phyloP scores from a whole-genome alignment of 1,140 invertebrate species.

The Euschistus heros region DNA sequence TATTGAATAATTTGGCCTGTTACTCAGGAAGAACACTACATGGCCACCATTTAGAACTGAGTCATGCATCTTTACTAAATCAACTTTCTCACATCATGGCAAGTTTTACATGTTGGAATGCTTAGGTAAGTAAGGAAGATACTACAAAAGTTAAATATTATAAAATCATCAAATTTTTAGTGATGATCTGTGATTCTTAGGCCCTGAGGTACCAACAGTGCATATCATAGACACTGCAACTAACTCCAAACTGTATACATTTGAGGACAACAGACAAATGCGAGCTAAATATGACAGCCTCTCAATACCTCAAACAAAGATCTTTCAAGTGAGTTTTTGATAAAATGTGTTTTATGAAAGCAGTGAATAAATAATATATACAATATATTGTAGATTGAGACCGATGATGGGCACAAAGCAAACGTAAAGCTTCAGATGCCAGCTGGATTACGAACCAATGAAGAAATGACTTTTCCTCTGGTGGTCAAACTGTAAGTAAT shows the following conservation, averaged over 20 bases:
- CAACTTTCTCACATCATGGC: conserved; percentile 31
- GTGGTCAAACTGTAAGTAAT: conserved; percentile 71
- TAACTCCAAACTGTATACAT: conserved; percentile 42
- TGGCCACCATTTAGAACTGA: conserved; percentile 26
- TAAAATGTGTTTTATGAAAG: background rate
- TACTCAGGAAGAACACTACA: background rate
- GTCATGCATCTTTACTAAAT: conserved; percentile 31
- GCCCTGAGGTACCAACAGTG: conserved; percentile 53
- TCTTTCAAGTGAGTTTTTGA: conserved; percentile 39
- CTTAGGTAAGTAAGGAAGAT: conserved; percentile 36
- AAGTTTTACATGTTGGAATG: conserved; percentile 50
- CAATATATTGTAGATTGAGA: conserved; percentile 37
- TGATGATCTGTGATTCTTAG: conserved; percentile 24
- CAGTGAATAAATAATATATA: background rate
- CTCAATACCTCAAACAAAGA: conserved; percentile 46
- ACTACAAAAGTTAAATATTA: background rate
- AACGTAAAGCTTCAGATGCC: conserved; percentile 59
- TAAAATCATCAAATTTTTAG: background rate
- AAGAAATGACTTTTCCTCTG: conserved; percentile 70
- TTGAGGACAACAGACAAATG: conserved; percentile 44
- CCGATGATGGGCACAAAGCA: conserved; percentile 41
- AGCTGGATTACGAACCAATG: conserved; percentile 63
- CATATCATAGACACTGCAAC: conserved; percentile 46
- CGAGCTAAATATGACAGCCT: conserved; percentile 39
- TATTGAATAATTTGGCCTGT: background rate